Evolutionary conservation across 1,140 invertebrate genomes (phyloP), one percentile per base, ranked within the genome.

Genomic region (Drosophila mojavensis): DNA sequence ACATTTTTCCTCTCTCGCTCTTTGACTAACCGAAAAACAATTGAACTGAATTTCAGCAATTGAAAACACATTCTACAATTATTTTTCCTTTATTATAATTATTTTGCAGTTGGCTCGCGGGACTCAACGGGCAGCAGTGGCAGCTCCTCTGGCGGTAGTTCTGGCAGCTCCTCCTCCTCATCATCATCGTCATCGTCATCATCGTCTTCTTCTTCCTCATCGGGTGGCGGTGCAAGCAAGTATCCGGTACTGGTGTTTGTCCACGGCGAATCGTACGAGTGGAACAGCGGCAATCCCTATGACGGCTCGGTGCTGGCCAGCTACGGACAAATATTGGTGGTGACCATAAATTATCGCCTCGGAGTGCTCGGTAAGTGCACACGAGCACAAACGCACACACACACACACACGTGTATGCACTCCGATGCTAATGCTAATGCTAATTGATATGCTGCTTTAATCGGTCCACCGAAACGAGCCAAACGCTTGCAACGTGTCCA

Each of bases 271-370:
- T 98, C 97, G 80, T 99, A 98, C 93, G 97, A 98, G 92, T 98
- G 97, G 96, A 98, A 98, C 93, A 98, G 97, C 39, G 98, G 98
- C 36, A 99, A 99, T 94, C 96, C 97, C 0, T 99, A 98, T 93
- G 98, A 99, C 88, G 98, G 98, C 63, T 97, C 96, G 61, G 96
- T 99, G 13, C 94, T 99, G 66, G 96, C 98, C 55, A 97, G 97
- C 84, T 97, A 97, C 91, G 97, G 98, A 26, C 96, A 97, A 80
- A 95, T 99, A 79, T 97, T 99, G 77, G 98, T 99, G 65, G 97
- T 99, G 92, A 98, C 98, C 73, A 96, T 99, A 91, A 99, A 99
- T 95, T 99, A 99, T 94, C 95, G 98, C 76, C 95, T 99, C 43
- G 98, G 98, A 72, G 96, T 99, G 86, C 93, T 99, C 79, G 98